A percentile compares a stretch with the other conserved stretches of the same genome.
Evolutionary conservation across 2,888 invertebrate genomes (phyloP).

Genomic region (Mythimna lalbum): DNA sequence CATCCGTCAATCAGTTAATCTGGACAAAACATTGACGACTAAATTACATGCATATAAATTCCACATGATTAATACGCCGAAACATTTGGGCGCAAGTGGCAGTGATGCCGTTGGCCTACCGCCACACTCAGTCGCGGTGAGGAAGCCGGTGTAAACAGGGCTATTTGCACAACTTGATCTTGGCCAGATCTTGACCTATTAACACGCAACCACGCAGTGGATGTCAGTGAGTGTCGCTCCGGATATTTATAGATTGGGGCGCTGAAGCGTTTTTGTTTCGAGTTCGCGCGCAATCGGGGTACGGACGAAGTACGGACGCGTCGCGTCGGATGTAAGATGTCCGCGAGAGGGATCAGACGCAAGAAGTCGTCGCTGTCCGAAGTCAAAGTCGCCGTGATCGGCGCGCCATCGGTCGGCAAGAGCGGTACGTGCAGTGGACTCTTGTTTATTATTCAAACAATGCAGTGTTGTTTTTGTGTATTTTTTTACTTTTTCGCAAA

Average conservation of each 20-base stretch:
- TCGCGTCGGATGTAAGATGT: slow-evolving; percentile 88
- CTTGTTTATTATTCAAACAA: slow-evolving; percentile 34
- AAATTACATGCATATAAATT: slow-evolving; percentile 53
- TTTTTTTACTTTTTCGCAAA: slow-evolving; percentile 34
- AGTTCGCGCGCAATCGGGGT: slow-evolving; percentile 74
- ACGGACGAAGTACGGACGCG: slow-evolving; percentile 72
- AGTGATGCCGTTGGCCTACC: slow-evolving; percentile 65
- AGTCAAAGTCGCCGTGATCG: slow-evolving; percentile 97
- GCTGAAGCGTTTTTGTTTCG: slow-evolving; percentile 77
- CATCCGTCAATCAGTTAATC: slow-evolving; percentile 44
- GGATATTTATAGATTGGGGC: slow-evolving; percentile 86
- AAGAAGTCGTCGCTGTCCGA: slow-evolving; percentile 97
- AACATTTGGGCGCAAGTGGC: slow-evolving; percentile 50
- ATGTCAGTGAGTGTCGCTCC: slow-evolving; percentile 87
- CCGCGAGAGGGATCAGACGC: slow-evolving; percentile 95
- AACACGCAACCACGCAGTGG: slow-evolving; percentile 84
- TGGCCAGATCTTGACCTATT: slow-evolving; percentile 91
- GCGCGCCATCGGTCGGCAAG: slow-evolving; percentile 97
- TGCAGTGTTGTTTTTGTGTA: slow-evolving; percentile 37
- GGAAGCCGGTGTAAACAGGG: slow-evolving; percentile 84
- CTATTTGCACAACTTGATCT: slow-evolving; percentile 87
- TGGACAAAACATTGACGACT: slow-evolving; percentile 44
- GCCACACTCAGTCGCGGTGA: slow-evolving; percentile 67
- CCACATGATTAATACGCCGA: slow-evolving; percentile 46
- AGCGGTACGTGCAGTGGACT: slow-evolving; percentile 93